phyloP scores from a whole-genome alignment of 2,888 invertebrate species.

The Chalcis sispes region DNA sequence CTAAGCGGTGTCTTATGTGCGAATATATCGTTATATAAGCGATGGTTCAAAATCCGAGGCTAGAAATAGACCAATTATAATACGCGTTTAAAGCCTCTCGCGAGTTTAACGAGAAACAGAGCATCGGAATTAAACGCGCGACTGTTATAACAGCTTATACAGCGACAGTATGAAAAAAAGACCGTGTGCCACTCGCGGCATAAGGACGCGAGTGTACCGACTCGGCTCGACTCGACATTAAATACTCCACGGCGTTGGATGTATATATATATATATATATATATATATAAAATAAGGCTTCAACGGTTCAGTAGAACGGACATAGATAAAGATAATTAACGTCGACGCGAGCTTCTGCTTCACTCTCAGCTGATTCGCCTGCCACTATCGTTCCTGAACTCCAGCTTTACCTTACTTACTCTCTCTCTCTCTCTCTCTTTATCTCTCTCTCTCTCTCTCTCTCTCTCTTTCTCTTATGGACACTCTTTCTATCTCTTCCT shows the following conservation, averaged over 20 bases:
- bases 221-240: too few species aligned
- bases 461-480: too few species aligned
- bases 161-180: conserved; percentile 35
- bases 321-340: conserved; percentile 55
- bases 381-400: too few species aligned
- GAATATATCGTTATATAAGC: background rate
- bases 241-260: too few species aligned
- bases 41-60: conserved; percentile 7
- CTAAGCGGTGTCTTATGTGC: background rate
- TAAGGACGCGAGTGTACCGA: conserved; percentile 16
- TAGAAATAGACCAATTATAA: conserved; percentile 47
- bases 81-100: conserved; percentile 1
- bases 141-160: conserved; percentile 8
- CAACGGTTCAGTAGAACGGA: background rate
- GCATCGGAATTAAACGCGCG: background rate
- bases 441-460: too few species aligned
- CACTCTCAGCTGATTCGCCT: too few species aligned
- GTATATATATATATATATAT: too few species aligned
- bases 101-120: conserved; percentile 42
- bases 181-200: background rate
- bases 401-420: too few species aligned
- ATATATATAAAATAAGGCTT: too few species aligned
- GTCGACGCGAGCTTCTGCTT: too few species aligned
- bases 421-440: too few species aligned
- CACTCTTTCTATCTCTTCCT: too few species aligned